Percentiles rank a stretch among this genome's conserved stretches.
Conservation (phyloP, 53 echinoderm and acorn worm genomes). For the Holothuria leucospilota region DNA sequence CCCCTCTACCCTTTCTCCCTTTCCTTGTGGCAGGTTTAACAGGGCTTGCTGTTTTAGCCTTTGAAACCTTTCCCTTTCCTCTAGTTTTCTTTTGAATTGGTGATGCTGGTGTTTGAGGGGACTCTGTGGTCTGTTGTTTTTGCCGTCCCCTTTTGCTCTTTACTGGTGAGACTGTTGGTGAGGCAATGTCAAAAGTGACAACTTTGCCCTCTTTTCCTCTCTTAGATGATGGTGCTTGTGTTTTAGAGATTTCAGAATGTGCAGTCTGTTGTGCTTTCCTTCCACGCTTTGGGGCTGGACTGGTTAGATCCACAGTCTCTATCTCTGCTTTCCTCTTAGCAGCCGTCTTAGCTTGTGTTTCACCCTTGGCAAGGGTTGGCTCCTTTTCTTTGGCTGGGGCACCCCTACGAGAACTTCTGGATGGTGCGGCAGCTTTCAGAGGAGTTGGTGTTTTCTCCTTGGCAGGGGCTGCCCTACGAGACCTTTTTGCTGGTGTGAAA, state of each 20-base stretch:
- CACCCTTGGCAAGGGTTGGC: constrained; percentile 20
- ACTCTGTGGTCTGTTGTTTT: constrained; percentile 47
- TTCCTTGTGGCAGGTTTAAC: constrained; percentile 46
- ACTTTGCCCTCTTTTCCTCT: neutral
- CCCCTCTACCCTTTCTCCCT: constrained; percentile 44
- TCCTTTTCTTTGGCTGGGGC: constrained; percentile 13
- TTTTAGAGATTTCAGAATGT: neutral
- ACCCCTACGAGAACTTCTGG: constrained; percentile 44
- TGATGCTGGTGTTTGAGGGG: constrained; percentile 36
- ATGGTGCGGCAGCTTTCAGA: constrained; percentile 40
- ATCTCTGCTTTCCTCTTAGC: constrained; percentile 14
- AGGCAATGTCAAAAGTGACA: constrained; percentile 32
- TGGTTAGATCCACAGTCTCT: constrained; percentile 12
- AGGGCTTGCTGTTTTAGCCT: constrained; percentile 46
- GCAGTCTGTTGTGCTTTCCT: neutral
- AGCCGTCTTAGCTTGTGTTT: constrained; percentile 44
- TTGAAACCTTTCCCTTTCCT: constrained; percentile 55
- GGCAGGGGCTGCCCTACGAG: constrained; percentile 8
- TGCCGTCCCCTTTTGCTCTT: constrained; percentile 62
- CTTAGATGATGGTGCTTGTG: neutral
- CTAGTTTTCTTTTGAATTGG: constrained; percentile 65
- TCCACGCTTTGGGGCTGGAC: constrained; percentile 12
- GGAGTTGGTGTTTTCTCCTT: neutral
- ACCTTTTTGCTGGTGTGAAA: constrained; percentile 44
- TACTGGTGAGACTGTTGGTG: constrained; percentile 32